Evolutionary conservation across 2,113 vertebrate species (phyloP).

Genomic region (Bothrops jararaca): DNA sequence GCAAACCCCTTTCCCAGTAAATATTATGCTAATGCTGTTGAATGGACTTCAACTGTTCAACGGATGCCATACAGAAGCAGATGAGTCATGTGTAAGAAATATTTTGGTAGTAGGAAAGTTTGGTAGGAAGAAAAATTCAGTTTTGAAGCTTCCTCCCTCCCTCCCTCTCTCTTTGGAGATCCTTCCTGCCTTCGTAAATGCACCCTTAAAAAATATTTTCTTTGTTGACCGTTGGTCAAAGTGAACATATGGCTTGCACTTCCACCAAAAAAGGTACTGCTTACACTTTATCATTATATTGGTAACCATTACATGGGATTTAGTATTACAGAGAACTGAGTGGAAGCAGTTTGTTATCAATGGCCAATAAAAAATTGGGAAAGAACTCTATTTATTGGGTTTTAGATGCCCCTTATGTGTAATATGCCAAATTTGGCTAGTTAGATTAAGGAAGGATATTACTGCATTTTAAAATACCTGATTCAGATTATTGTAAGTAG

Average conservation of each 20-base stretch:
- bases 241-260: not conserved
- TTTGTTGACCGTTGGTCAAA: no score
- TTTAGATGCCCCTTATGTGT: conserved; percentile 21
- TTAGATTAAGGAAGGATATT: conserved; percentile 6
- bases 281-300: not conserved
- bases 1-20: not conserved
- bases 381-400: not conserved
- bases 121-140: not conserved
- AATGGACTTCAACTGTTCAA: conserved; percentile 7
- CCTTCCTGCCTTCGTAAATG: not conserved
- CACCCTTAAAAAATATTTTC: not conserved
- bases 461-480: not conserved
- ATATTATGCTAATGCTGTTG: not conserved
- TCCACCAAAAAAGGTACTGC: not conserved
- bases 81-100: not conserved
- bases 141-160: not conserved
- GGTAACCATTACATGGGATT: not conserved
- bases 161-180: not conserved
- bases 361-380: not conserved
- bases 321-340: not conserved
- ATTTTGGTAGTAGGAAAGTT: not conserved
- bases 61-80: not conserved
- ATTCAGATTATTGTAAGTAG: not conserved
- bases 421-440: conserved; percentile 11
- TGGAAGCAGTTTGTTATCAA: not conserved